A percentile compares a stretch with the other conserved stretches of the same genome.
phyloP scores from a whole-genome alignment of 2,797 vertebrate species.

The Crocodylus rhombifer region DNA sequence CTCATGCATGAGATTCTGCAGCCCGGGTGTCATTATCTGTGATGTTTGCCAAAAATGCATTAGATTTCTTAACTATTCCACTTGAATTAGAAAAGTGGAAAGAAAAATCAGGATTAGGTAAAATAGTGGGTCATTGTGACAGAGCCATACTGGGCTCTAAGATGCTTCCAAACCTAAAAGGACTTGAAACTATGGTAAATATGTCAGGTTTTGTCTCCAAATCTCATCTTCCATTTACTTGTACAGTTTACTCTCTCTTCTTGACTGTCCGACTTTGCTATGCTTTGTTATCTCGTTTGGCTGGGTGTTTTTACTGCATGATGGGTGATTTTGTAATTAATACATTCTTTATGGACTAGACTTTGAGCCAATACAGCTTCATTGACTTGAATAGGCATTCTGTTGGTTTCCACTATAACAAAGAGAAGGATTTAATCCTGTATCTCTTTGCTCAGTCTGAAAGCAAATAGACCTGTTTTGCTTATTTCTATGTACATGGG shows the following conservation, averaged over 20 bases:
- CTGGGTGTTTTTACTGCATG: too few species aligned
- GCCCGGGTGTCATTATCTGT: background rate
- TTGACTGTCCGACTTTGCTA: fast-evolving
- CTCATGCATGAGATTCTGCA: background rate
- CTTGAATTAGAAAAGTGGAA: background rate
- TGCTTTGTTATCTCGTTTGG: background rate
- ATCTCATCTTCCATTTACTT: background rate
- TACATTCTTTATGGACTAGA: background rate
- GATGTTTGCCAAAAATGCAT: background rate
- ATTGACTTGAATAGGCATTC: background rate
- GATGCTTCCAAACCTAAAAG: fast-evolving
- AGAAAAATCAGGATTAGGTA: background rate
- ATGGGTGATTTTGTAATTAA: fast-evolving
- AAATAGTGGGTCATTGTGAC: background rate
- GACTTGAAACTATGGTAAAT: background rate
- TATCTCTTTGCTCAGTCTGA: background rate
- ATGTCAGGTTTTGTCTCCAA: background rate
- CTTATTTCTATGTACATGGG: background rate
- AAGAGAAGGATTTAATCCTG: background rate
- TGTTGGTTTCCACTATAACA: background rate
- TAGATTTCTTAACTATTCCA: background rate
- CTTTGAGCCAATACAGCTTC: fast-evolving
- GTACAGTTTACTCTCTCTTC: background rate
- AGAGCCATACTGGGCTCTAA: background rate
- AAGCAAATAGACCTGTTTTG: background rate